Evolutionary conservation across 2,888 invertebrate genomes (phyloP).

Genomic region (Sphecodes monilicornis): DNA sequence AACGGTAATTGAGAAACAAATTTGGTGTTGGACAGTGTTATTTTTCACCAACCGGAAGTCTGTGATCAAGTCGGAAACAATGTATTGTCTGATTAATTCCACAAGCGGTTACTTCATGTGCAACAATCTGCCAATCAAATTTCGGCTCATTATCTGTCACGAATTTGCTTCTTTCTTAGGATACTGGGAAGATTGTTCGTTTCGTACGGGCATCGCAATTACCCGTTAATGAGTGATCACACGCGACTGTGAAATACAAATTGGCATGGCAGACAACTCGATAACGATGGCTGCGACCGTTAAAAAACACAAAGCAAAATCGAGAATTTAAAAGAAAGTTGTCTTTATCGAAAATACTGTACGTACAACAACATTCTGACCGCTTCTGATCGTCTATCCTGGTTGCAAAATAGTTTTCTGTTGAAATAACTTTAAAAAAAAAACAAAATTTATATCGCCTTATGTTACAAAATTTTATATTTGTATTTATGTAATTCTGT

Average conservation of each 20-base stretch:
- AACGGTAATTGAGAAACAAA: no score
- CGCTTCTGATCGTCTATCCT: no score
- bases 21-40: no score
- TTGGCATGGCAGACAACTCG: not conserved
- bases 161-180: constrained; percentile 1
- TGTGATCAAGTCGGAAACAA: not conserved
- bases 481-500: no score
- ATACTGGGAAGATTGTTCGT: not conserved
- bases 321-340: not conserved
- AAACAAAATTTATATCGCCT: no score
- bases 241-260: not conserved
- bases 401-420: no score
- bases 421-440: no score
- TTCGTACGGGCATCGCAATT: constrained; percentile 1
- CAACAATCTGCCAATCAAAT: not conserved
- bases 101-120: not conserved
- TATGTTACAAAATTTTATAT: no score
- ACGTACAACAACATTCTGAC: no score
- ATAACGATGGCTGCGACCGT: not conserved
- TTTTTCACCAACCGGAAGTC: not conserved
- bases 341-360: no score
- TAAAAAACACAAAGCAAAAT: not conserved
- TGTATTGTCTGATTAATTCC: not conserved
- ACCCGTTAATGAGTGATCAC: not conserved
- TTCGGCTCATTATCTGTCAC: constrained; percentile 4